Evolutionary conservation across 2,113 vertebrate genomes (phyloP).

Genomic region (Mormyrus iriodes): DNA sequence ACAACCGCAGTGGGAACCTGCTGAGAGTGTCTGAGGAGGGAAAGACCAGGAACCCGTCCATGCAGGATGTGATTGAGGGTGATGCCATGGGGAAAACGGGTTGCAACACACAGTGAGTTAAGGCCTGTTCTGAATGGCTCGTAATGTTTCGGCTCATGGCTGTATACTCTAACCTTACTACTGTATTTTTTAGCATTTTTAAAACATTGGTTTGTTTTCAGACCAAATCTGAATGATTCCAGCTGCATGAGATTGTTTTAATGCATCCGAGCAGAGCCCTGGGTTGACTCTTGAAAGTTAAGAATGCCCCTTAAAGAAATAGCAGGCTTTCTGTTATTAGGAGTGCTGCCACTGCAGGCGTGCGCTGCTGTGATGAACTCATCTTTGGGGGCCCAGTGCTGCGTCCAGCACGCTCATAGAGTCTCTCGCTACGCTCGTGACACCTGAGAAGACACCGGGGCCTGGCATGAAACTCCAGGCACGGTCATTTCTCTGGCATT

Average conservation of each 20-base stretch:
- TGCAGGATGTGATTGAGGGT: neutral
- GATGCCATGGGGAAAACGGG: neutral
- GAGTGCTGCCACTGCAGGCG: slow-evolving; percentile 47
- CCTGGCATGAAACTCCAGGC: slow-evolving; percentile 32
- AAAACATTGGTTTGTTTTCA: slow-evolving; percentile 44
- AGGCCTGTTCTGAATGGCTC: neutral
- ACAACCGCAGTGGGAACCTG: neutral
- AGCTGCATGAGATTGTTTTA: slow-evolving; percentile 48
- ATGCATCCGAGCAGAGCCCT: slow-evolving; percentile 50
- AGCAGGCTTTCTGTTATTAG: slow-evolving; percentile 51
- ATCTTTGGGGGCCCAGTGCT: neutral
- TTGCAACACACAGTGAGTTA: neutral
- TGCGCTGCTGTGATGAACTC: neutral
- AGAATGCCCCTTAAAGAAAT: slow-evolving; percentile 44
- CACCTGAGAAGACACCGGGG: slow-evolving; percentile 31
- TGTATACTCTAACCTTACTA: slow-evolving; percentile 26
- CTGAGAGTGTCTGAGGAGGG: neutral
- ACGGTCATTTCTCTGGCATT: slow-evolving; percentile 18
- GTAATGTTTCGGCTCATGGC: neutral
- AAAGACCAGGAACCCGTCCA: neutral
- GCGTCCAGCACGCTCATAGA: slow-evolving; percentile 14
- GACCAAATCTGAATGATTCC: slow-evolving; percentile 28
- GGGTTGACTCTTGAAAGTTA: slow-evolving; percentile 58
- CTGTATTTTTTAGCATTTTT: neutral
- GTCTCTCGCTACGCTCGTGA: slow-evolving; percentile 37